Conservation (phyloP, 1,140 invertebrate genomes). For the Pseudomyrmex sp. region DNA sequence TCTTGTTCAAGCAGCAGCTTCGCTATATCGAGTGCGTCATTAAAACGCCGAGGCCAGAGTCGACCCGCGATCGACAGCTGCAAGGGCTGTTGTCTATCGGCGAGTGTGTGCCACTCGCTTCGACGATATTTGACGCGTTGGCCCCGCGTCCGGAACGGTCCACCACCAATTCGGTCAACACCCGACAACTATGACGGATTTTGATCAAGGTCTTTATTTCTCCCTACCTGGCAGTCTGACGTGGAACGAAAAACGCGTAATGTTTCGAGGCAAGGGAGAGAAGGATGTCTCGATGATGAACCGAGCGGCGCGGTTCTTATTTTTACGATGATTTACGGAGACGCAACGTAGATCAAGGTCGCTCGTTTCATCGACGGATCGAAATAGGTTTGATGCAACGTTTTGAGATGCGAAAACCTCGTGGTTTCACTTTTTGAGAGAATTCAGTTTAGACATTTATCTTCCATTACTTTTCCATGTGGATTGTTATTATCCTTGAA, state of each 20-base stretch:
- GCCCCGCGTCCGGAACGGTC: background rate
- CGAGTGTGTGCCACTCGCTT: background rate
- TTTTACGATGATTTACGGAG: constrained; percentile 36
- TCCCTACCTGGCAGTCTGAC: background rate
- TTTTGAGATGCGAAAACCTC: background rate
- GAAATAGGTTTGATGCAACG: constrained; percentile 21
- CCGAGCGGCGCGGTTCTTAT: constrained; percentile 4
- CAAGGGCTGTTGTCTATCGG: background rate
- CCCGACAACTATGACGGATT: background rate
- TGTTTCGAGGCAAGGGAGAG: background rate
- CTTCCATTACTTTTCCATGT: too few relatives aligned
- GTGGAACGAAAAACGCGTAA: background rate
- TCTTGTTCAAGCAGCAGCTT: background rate
- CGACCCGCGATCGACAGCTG: background rate
- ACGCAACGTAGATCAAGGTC: constrained; percentile 44
- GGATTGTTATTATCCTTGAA: too few relatives aligned
- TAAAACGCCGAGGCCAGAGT: background rate
- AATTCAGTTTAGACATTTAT: too few relatives aligned
- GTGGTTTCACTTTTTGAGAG: background rate
- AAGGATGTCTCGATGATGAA: background rate
- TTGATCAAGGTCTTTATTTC: background rate
- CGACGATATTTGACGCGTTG: constrained; percentile 4
- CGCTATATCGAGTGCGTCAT: background rate
- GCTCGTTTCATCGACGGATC: background rate
- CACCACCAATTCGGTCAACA: background rate